Evolutionary conservation across 2,888 invertebrate genomes (phyloP).

Genomic region (Proisotoma minuta): DNA sequence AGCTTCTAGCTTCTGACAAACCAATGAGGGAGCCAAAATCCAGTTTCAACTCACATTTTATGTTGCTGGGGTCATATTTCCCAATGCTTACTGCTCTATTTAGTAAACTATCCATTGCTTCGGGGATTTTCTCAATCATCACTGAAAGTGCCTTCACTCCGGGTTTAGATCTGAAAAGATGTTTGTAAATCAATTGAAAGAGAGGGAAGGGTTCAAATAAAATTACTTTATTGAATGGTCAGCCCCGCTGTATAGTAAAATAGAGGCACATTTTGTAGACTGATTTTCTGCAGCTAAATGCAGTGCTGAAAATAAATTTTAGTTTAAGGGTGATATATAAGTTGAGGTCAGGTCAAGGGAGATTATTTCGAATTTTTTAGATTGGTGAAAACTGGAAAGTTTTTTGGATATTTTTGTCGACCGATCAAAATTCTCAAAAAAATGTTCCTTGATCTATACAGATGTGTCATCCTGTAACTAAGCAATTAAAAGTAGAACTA

Average conservation of each 20-base stretch:
- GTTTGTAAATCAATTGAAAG: background rate
- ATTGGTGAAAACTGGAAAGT: too few relatives aligned
- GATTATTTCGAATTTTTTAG: too few relatives aligned
- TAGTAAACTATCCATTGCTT: slow-evolving; percentile 45
- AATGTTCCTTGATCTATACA: too few relatives aligned
- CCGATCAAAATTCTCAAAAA: too few relatives aligned
- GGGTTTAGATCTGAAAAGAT: slow-evolving; percentile 35
- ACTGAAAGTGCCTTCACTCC: slow-evolving; percentile 43
- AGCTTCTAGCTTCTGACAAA: slow-evolving; percentile 40
- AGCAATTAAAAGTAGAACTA: too few relatives aligned
- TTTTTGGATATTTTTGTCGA: too few relatives aligned
- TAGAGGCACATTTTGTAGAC: slow-evolving; percentile 40
- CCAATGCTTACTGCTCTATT: slow-evolving; percentile 41
- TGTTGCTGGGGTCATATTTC: slow-evolving; percentile 44
- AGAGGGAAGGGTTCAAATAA: too few relatives aligned
- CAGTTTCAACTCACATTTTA: slow-evolving; percentile 45
- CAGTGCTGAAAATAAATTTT: too few relatives aligned
- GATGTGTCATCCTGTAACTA: too few relatives aligned
- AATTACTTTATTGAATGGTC: slow-evolving; percentile 46
- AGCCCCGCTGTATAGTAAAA: slow-evolving; percentile 41
- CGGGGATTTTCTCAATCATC: slow-evolving; percentile 45
- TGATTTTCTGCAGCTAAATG: slow-evolving; percentile 46
- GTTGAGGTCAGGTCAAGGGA: too few relatives aligned
- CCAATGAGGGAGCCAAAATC: slow-evolving; percentile 47
- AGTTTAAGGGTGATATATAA: too few relatives aligned